Conservation (phyloP, 2,797 vertebrate species). For the Platyrinchus mystaceus region DNA sequence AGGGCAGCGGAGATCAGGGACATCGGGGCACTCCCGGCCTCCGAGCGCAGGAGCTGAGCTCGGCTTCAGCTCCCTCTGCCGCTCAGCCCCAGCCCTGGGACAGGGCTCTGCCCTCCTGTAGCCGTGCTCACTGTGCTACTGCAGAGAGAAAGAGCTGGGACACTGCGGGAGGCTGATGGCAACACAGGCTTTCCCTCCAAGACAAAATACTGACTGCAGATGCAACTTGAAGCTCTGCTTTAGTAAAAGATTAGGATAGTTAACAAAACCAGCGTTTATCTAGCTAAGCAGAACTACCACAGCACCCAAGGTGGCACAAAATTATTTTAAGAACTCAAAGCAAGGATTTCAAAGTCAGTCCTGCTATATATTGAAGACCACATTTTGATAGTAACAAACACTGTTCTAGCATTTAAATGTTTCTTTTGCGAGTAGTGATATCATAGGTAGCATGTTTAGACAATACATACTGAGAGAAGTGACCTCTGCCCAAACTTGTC, state of each 20-base stretch:
- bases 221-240: background rate
- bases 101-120: background rate
- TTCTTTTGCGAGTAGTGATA: background rate
- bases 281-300: background rate
- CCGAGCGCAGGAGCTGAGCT: background rate
- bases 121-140: fast-evolving
- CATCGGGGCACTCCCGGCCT: background rate
- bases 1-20: background rate
- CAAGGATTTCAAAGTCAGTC: background rate
- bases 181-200: background rate
- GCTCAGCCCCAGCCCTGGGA: background rate
- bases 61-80: constrained; percentile 65
- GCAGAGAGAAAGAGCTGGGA: background rate
- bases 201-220: background rate
- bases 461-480: background rate
- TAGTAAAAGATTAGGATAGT: background rate
- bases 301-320: background rate
- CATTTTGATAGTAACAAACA: background rate
- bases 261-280: background rate
- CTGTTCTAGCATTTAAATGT: background rate
- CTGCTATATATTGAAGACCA: background rate
- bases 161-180: background rate
- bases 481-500: background rate
- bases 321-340: background rate
- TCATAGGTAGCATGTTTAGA: background rate